Conservation (phyloP, 2,113 vertebrate species). For the Saguinus midas region DNA sequence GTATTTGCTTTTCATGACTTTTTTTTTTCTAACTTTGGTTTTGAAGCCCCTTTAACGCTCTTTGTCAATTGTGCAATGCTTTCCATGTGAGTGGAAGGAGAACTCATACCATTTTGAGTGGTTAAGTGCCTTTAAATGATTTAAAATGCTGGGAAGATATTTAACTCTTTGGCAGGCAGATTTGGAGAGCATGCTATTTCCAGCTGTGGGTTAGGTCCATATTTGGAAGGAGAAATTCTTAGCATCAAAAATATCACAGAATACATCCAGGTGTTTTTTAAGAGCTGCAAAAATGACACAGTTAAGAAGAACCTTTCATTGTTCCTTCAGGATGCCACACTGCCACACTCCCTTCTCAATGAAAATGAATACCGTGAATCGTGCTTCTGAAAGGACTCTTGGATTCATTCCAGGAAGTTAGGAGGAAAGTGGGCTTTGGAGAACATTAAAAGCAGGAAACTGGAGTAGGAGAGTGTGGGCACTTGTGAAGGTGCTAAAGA, state of each 20-base stretch:
- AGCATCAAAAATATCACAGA: slow-evolving; percentile 40
- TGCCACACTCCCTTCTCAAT: slow-evolving; percentile 33
- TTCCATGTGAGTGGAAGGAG: slow-evolving; percentile 67
- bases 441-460: slow-evolving; percentile 74
- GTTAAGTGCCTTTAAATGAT: slow-evolving; percentile 73
- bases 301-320: slow-evolving; percentile 70
- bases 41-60: slow-evolving; percentile 46
- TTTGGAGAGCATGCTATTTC: slow-evolving; percentile 73
- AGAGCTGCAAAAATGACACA: slow-evolving; percentile 47
- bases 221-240: slow-evolving; percentile 59
- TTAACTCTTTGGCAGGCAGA: slow-evolving; percentile 70
- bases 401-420: slow-evolving; percentile 52
- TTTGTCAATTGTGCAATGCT: slow-evolving; percentile 56
- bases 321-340: slow-evolving; percentile 52
- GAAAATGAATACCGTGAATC: slow-evolving; percentile 21
- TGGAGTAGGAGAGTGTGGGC: slow-evolving; percentile 34
- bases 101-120: slow-evolving; percentile 51
- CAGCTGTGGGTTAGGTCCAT: slow-evolving; percentile 63
- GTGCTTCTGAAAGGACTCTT: slow-evolving; percentile 59
- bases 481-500: slow-evolving; percentile 68
- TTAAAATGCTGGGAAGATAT: slow-evolving; percentile 69
- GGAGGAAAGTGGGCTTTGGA: slow-evolving; percentile 57
- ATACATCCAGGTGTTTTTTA: slow-evolving; percentile 71
- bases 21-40: slow-evolving; percentile 11
- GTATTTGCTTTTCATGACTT: not conserved